These are phyloP conservation scores for Parotocinclus haroldoi DNA, from an alignment of 2,797 vertebrate species.

Conservation along the genomic window DNA sequence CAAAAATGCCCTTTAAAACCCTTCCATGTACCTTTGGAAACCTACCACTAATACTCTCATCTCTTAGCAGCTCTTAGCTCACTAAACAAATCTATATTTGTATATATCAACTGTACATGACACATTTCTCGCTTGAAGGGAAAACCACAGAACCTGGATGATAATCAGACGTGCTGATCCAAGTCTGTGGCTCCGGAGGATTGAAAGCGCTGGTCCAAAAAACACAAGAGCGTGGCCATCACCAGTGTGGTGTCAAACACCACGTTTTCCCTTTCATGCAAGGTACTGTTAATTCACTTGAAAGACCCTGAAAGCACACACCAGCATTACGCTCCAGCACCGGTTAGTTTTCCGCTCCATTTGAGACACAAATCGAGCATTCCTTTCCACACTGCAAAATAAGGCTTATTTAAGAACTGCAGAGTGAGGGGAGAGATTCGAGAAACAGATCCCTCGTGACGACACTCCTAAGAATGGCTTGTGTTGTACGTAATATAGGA, in stretches of 20 bases:
- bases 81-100: constrained; percentile 24
- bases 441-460: constrained; percentile 23
- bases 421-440: constrained; percentile 34
- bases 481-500: constrained; percentile 1
- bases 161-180: constrained; percentile 39
- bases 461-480: neutral
- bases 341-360: constrained; percentile 63
- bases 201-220: neutral
- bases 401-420: constrained; percentile 52
- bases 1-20: too few species aligned
- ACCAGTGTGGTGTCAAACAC: constrained; percentile 4
- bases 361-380: constrained; percentile 60
- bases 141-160: constrained; percentile 31
- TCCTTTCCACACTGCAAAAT: constrained; percentile 44
- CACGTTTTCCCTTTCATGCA: constrained; percentile 9
- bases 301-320: constrained; percentile 38
- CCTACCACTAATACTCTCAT: constrained; percentile 16
- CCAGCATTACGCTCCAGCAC: constrained; percentile 47
- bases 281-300: constrained; percentile 44
- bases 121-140: constrained; percentile 24
- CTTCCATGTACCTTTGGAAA: too few species aligned
- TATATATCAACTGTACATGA: constrained; percentile 28
- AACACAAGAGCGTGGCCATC: neutral
- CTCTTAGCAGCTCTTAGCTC: neutral
- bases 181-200: constrained; percentile 12